Base-by-base conservation (phyloP, 2,888 invertebrate genomes). In the Clistopyga incitator region DNA sequence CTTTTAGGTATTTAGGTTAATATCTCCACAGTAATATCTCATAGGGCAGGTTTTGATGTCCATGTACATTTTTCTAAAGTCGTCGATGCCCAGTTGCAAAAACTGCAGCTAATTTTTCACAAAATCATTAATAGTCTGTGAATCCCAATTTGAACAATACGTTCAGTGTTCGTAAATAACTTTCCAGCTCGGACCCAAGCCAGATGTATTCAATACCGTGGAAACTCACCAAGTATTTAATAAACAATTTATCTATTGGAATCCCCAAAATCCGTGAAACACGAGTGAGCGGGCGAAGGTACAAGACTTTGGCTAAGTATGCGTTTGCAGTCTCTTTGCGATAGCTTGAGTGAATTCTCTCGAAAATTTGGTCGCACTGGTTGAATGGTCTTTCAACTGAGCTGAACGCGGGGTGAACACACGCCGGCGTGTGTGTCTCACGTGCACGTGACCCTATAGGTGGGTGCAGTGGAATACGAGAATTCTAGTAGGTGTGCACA, bases 281-380 rank as follows among this genome's bases (percentile, higher is more conserved):
- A 15, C 59, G 59, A 29, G 25, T 59, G 56, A 25, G 2, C 25
- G 20, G 29, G 0, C 15, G 25, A 25, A 25, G 59, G 3, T 15
- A 59, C 15, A 29, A 50, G 13, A 29, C n/a, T 15, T 59, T 15
- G 54, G 3, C 0, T 18, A 61, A 61, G 15, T 13, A 59, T 15
- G 8, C 13, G 29, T 29, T 29, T 29, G 10, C 29, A 18, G n/a
- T 61, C 20, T 38, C 13, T 64, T 38, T 64, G 38, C 38, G n/a
- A 29, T 59, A 59, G 29, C 3, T 64, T 25, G 15, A 47, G 45
- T 67, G 25, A 67, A 67, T 67, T 67, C 45, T 47, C 25, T 23
- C 6, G 6, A 3, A 67, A 67, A 67, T 67, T 67, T 25, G 42
- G 47, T 10, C 3, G 47, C 34, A 67, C 67, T 23, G 45, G 65